These are phyloP conservation scores for Rhingia campestris DNA, from an alignment of 2,888 invertebrate genomes.

Conservation along the genomic window DNA sequence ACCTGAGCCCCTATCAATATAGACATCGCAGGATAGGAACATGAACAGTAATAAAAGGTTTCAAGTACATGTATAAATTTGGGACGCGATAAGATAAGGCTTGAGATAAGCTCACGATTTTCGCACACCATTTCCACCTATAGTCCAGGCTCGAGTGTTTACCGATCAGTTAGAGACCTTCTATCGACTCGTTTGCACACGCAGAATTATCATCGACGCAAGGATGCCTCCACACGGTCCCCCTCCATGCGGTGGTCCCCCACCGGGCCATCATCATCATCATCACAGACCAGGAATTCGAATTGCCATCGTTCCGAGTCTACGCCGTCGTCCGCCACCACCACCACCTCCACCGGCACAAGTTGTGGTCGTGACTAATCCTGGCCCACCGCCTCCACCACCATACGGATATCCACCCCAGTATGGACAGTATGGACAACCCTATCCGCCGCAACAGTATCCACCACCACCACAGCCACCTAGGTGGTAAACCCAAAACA, in stretches of 20 bases:
- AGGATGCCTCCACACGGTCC: conserved; percentile 66
- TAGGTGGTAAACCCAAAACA: conserved; percentile 39
- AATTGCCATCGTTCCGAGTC: conserved; percentile 50
- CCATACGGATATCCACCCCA: conserved; percentile 64
- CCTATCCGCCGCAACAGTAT: conserved; percentile 46
- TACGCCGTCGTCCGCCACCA: conserved; percentile 62
- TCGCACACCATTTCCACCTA: conserved; percentile 20
- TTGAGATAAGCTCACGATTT: conserved; percentile 28
- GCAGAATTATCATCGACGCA: not conserved
- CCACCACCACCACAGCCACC: conserved; percentile 49
- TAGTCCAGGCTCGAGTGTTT: conserved; percentile 1
- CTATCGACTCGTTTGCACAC: conserved; percentile 28
- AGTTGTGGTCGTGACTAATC: conserved; percentile 65
- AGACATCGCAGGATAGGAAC: not conserved
- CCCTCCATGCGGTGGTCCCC: conserved; percentile 36
- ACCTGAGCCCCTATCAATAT: conserved; percentile 28
- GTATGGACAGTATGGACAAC: conserved; percentile 20
- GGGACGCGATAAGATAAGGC: conserved; percentile 40
- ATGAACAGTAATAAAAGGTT: conserved; percentile 21
- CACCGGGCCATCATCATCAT: conserved; percentile 51
- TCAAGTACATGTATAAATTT: conserved; percentile 6
- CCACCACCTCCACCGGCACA: conserved; percentile 56
- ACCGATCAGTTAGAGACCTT: conserved; percentile 41
- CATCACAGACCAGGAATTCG: conserved; percentile 55
- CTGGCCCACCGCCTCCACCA: conserved; percentile 55